Conservation (phyloP, 2,888 invertebrate genomes). For the Amorpha juglandis region DNA sequence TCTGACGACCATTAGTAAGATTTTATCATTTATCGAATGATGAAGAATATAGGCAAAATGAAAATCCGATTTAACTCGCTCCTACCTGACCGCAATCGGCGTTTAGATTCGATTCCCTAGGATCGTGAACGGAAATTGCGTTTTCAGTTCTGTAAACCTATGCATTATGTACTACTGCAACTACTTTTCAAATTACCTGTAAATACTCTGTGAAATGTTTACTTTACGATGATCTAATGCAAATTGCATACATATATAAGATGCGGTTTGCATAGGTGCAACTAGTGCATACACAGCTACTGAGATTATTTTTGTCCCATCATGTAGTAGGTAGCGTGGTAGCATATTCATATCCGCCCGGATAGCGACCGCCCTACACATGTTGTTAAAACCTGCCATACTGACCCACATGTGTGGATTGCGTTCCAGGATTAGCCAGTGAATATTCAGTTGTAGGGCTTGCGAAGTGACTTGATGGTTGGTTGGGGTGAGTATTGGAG, state of each 20-base stretch:
- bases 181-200: constrained; percentile 60
- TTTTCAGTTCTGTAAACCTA: constrained; percentile 71
- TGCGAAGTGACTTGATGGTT: no score
- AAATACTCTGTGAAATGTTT: not conserved
- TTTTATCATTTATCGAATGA: constrained; percentile 39
- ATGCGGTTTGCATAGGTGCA: not conserved
- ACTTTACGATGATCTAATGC: not conserved
- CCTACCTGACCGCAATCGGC: constrained; percentile 75
- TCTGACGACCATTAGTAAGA: no score
- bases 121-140: constrained; percentile 74
- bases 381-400: no score
- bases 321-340: no score
- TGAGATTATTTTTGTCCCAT: no score
- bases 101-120: constrained; percentile 70
- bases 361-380: no score
- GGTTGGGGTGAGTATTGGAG: no score
- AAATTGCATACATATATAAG: not conserved
- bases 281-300: no score
- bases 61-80: constrained; percentile 73
- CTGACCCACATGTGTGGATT: no score
- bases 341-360: no score
- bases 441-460: no score
- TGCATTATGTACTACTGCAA: constrained; percentile 64
- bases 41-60: constrained; percentile 49
- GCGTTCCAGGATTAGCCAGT: no score